A percentile compares a stretch with the other conserved stretches of the same genome.
Evolutionary conservation across 2,113 vertebrate genomes (phyloP).

Genomic region (Sialia sialis): DNA sequence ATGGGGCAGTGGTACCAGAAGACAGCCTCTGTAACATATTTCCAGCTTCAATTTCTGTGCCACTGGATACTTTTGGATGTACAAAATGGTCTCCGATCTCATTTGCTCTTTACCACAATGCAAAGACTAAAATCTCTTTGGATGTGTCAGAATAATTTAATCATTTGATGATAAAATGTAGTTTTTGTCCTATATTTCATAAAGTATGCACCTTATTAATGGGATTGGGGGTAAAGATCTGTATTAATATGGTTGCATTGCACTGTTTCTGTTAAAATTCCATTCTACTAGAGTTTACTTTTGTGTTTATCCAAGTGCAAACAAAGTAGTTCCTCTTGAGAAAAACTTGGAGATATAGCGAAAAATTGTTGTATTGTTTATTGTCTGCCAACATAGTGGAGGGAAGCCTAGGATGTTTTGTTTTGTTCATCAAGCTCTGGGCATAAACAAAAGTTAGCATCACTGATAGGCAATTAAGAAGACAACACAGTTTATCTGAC

Average conservation of each 20-base stretch:
- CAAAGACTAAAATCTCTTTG: neutral
- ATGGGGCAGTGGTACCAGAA: neutral
- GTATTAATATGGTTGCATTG: neutral
- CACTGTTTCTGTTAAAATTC: neutral
- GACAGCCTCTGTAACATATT: neutral
- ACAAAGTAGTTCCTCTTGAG: neutral
- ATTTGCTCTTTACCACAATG: neutral
- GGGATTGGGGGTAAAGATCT: neutral
- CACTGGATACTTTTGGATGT: neutral
- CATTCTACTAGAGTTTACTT: neutral
- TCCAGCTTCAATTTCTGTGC: neutral
- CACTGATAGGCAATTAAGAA: neutral
- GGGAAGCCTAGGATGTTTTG: neutral
- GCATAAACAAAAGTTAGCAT: neutral
- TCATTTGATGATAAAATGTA: neutral
- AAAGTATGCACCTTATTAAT: neutral
- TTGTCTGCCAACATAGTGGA: neutral
- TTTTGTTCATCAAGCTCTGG: neutral
- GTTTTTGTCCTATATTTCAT: neutral
- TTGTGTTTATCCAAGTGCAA: neutral
- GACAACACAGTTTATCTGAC: neutral
- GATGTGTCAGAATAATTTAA: neutral
- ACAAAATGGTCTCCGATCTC: neutral
- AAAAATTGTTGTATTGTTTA: neutral
- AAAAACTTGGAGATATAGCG: neutral